Evolutionary conservation across 1,140 invertebrate genomes (phyloP).

Genomic region (Globodera rostochiensis): DNA sequence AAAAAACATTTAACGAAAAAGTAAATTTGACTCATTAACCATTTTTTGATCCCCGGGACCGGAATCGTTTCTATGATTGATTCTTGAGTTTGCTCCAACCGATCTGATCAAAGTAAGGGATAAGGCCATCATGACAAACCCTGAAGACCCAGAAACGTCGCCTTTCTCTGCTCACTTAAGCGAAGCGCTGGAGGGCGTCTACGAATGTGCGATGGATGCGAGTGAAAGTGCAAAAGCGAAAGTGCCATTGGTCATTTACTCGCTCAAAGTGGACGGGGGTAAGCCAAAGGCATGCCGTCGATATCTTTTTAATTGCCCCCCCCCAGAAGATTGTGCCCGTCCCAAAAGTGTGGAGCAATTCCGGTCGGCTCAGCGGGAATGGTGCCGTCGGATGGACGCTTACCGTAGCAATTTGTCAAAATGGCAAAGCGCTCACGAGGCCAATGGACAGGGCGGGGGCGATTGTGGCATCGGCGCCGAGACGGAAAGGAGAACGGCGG

Average conservation of each 20-base stretch:
- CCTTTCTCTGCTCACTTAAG: not conserved
- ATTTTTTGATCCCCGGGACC: no score
- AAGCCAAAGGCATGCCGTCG: not conserved
- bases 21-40: no score
- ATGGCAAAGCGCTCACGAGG: slow-evolving; percentile 43
- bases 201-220: slow-evolving; percentile 6
- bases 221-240: not conserved
- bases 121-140: no score
- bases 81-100: no score
- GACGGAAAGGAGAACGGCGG: not conserved
- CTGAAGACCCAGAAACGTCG: not conserved
- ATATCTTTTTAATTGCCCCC: not conserved
- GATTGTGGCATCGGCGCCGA: not conserved
- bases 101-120: no score
- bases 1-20: not conserved
- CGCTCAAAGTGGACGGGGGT: slow-evolving; percentile 16
- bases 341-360: slow-evolving; percentile 58
- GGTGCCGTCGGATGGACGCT: slow-evolving; percentile 52
- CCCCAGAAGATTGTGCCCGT: slow-evolving; percentile 51
- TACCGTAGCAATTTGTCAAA: slow-evolving; percentile 52
- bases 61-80: no score
- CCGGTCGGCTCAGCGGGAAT: slow-evolving; percentile 56
- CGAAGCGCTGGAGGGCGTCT: not conserved
- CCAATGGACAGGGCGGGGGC: not conserved
- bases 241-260: slow-evolving; percentile 13